A percentile compares a stretch with the other conserved stretches of the same genome.
Conservation (phyloP, 1,140 invertebrate genomes). For the Calliopsis andreniformis region DNA sequence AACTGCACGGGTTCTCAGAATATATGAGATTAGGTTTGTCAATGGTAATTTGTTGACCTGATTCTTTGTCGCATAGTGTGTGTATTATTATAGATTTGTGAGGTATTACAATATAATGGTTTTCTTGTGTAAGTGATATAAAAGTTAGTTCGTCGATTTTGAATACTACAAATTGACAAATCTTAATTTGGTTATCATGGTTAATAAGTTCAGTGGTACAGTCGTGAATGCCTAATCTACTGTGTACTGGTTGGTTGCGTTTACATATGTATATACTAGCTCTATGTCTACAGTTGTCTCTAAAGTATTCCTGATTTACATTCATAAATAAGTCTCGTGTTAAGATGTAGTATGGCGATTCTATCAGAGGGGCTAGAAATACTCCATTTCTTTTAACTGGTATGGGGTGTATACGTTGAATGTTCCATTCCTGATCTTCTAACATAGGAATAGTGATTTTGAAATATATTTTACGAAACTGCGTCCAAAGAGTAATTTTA, state of each 20-base stretch:
- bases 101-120: not conserved
- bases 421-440: not conserved
- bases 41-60: too few relatives aligned
- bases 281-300: not conserved
- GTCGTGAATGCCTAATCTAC: too few relatives aligned
- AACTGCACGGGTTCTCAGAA: not conserved
- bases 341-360: not conserved
- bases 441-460: not conserved
- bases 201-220: too few relatives aligned
- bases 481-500: not conserved
- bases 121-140: not conserved
- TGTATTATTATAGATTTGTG: not conserved
- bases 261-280: not conserved
- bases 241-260: not conserved
- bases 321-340: not conserved
- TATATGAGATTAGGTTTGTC: too few relatives aligned
- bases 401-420: not conserved
- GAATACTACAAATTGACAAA: too few relatives aligned
- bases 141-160: not conserved
- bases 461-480: not conserved
- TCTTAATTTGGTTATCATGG: too few relatives aligned
- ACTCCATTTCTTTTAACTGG: not conserved
- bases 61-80: too few relatives aligned
- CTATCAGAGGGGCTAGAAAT: not conserved
- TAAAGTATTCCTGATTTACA: not conserved